Evolutionary conservation across 2,888 invertebrate genomes (phyloP), one percentile per base, ranked within the genome.

Genomic region (Electrophaes corylata): DNA sequence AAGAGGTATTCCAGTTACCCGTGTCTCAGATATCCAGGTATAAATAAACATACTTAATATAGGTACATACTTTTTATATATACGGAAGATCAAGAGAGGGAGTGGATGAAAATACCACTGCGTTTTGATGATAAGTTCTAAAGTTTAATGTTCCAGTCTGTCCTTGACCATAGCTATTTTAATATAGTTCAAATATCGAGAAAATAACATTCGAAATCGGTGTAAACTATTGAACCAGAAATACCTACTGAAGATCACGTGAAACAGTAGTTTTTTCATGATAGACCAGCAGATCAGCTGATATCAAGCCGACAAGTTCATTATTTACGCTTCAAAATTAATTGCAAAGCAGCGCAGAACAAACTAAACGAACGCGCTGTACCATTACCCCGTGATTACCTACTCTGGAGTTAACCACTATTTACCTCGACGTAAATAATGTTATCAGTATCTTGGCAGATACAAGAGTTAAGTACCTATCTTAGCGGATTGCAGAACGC

Each of bases 381-480:
- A 14, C 23, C 18, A 23, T 14, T 23, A 10, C 43, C 26, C 14
- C 37, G 43, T 43, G 8, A 35, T 35, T 35, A 16, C 41, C 14
- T 31, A 33, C 16, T 31, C 39, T 20, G 39, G n/a, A 12, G 11
- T 19, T 18, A 44, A 31, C 44, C 11, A 20, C 43, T 44, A 20
- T 51, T 56, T 64, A 57, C 57, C 59, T 48, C 18, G 8, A 16
- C 14, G 46, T 54, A 61, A 54, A 57, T 60, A 59, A 23, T 45
- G 47, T 50, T 56, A 60, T 58, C 52, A 52, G 11, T 51, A 33
- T 45, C 53, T 48, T 26, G 11, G 19, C 11, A 46, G 54, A 50
- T 33, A 41, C n/a, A 29, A 29, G 26, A 29, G 26, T 10, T 29
- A 29, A 29, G 26, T 29, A 29, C 3, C 3, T 51, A 29, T 10